phyloP scores from a whole-genome alignment of 92 coral and sea anemone species.

The Phenganax marumi region DNA sequence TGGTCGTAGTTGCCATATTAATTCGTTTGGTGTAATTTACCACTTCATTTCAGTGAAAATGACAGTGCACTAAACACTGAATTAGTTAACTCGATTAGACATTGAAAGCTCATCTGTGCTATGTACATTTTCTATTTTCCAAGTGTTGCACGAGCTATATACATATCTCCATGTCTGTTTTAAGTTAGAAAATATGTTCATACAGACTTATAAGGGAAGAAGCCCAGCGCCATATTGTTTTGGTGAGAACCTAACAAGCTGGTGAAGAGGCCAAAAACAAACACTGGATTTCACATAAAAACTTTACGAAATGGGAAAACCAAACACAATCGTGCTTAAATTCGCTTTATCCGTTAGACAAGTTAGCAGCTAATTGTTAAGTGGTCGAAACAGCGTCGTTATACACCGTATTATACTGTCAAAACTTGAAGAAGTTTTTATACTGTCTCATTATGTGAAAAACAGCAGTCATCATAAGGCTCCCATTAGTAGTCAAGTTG shows the following conservation, averaged over 20 bases:
- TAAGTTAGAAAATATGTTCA: too few species aligned
- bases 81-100: too few species aligned
- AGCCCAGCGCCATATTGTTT: background rate
- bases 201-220: background rate
- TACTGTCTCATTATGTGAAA: background rate
- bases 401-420: background rate
- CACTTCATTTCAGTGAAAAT: too few species aligned
- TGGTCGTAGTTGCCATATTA: too few species aligned
- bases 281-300: background rate
- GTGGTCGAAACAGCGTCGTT: background rate
- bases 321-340: background rate
- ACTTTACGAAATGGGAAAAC: background rate
- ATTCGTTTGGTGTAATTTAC: too few species aligned
- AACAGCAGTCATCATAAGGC: constrained; percentile 1
- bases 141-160: too few species aligned
- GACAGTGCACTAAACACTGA: too few species aligned
- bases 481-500: constrained; percentile 19
- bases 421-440: background rate
- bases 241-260: background rate
- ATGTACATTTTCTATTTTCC: too few species aligned
- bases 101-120: too few species aligned
- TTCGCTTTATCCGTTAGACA: background rate
- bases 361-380: background rate
- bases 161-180: too few species aligned
- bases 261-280: background rate